phyloP scores from a whole-genome alignment of 2,113 vertebrate genomes.

The Hippoglossus stenolepis region DNA sequence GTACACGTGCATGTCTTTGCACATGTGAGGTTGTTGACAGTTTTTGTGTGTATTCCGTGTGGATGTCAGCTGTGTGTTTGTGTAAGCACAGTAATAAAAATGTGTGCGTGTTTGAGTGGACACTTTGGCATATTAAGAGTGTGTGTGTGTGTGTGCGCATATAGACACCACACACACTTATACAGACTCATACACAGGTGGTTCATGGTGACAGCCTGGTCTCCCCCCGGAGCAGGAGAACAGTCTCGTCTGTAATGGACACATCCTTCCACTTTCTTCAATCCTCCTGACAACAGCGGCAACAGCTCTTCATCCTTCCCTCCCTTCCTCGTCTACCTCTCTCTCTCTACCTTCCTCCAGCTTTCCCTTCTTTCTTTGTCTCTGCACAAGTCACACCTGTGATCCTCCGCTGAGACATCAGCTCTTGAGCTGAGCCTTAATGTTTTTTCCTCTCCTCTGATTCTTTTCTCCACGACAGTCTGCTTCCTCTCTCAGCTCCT shows the following conservation, averaged over 20 bases:
- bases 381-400: conserved; percentile 68
- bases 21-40: background rate
- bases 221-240: conserved; percentile 58
- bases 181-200: conserved; percentile 51
- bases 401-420: conserved; percentile 62
- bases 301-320: conserved; percentile 48
- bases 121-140: background rate
- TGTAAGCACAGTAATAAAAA: conserved; percentile 3
- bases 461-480: conserved; percentile 37
- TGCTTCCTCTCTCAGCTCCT: conserved; percentile 7
- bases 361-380: conserved; percentile 64
- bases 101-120: background rate
- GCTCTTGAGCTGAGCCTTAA: conserved; percentile 41
- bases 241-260: conserved; percentile 69
- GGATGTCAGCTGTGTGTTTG: background rate
- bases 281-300: conserved; percentile 59
- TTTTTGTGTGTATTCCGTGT: background rate
- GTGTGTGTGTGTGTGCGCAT: background rate
- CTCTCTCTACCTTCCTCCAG: conserved; percentile 33
- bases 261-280: conserved; percentile 66
- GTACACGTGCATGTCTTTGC: background rate
- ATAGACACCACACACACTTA: conserved; percentile 6
- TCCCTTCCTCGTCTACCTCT: conserved; percentile 8
- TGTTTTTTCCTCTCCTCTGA: conserved; percentile 25
- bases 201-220: conserved; percentile 62